Base-by-base conservation (phyloP, 2,888 invertebrate species). In the Pseudococcus longispinus region DNA sequence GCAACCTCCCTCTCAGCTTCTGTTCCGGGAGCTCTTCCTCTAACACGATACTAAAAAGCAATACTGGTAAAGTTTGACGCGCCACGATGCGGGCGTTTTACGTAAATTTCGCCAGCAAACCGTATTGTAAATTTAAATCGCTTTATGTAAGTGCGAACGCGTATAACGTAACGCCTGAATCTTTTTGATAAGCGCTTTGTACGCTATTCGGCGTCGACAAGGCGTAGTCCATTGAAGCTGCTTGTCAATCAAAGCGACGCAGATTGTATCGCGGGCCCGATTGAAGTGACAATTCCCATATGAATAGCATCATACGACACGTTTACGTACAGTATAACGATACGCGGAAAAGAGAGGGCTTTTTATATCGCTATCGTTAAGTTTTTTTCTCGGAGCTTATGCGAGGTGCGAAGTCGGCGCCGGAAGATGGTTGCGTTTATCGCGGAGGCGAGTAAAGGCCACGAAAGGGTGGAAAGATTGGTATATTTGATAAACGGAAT, bases 131-230 rank as follows among this genome's bases (percentile, higher is more conserved):
- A 70, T 70, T 70, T 70, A 70, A 70, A 70, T 70, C 70, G 70
- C 70, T 70, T 70, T 29, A 70, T 70, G 18, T 70, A 70, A 4
- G 18, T 18, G 15, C 70, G 70, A 70, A 70, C 70, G 70, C 70
- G 29, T 29, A 60, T 60, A 70, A 70, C 70, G 70, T 32, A 8
- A 20, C 60, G 70, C 70, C 29, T 70, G 70, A 70, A 70, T 70
- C 29, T 70, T 70, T 70, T 70, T 70, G 70, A 70, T 70, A 70
- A 70, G 70, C 70, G 26, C 70, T 70, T 70, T 70, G 70, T 70
- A 70, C 23, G 23, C 20, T 65, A 65, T 65, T 65, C 65, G 65
- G 23, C 70, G 65, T 26, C 26, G 23, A 26, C 26, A 26, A 23
- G 65, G 26, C 65, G 29, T 18, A 70, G 70, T 70, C 70, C 70